Evolutionary conservation across 53 echinoderm and acorn worm genomes (phyloP), one percentile per base, ranked within the genome.

Genomic region (Holothuria leucospilota): DNA sequence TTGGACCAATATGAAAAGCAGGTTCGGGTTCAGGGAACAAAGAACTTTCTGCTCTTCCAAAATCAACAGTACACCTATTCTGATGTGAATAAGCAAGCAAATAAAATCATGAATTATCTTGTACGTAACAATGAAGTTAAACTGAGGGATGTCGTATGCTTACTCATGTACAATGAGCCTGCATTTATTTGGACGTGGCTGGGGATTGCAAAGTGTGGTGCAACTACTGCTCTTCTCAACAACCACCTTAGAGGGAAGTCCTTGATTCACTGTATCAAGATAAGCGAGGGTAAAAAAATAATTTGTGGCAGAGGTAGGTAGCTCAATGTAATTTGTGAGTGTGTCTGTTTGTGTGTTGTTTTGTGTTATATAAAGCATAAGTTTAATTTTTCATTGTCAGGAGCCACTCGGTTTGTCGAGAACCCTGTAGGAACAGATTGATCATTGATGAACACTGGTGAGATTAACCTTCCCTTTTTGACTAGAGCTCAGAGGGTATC

Each of bases 81-180:
- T 24, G 93, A 92, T n/a, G 86, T 94, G 15, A 91, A 96, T 62
- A 75, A 27, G 29, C 58, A 86, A 30, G 88, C 92, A 39, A 96
- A 94, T 67, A 83, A 68, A 51, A 75, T 96, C 1, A 67, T 28
- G 28, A 51, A 83, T 29, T 83, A 83, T 25, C 12, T 83, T 24
- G 65, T 83, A 4, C 13, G 49, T 2, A 84, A 83, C 28, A 83
- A 86, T 24, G 90, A 69, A 39, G 88, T 94, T 13, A 81, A 73
- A 42, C 75, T 23, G 41, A 30, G 82, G 29, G 94, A 94, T 63
- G 87, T 92, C 7, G 90, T 91, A 6, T 91, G 93, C 24, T 39
- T 96, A 5, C 86, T 96, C 29, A 91, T 96, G 94, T 82, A 87
- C 62, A 96, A 96, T 42, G 94, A 94, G 42, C 96, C 96, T 2